phyloP scores from a whole-genome alignment of 2,888 invertebrate genomes.

The Mythimna albipuncta region DNA sequence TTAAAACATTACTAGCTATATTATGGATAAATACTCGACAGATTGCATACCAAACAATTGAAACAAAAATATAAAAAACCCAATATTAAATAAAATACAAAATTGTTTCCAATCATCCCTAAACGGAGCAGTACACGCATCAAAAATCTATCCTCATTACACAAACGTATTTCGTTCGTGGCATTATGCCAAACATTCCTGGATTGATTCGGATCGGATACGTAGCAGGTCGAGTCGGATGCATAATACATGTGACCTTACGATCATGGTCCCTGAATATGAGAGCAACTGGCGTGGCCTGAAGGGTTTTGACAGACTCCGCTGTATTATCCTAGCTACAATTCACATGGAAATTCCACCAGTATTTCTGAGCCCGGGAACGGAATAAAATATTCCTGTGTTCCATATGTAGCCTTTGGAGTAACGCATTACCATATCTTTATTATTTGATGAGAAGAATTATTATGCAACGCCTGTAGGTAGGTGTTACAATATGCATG shows the following conservation, averaged over 20 bases:
- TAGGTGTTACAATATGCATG: slow-evolving; percentile 45
- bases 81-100: slow-evolving; percentile 36
- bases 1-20: neutral
- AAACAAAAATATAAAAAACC: neutral
- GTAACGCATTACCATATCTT: slow-evolving; percentile 65
- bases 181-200: slow-evolving; percentile 77
- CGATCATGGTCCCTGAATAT: slow-evolving; percentile 74
- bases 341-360: slow-evolving; percentile 76
- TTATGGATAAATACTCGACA: no score
- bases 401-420: slow-evolving; percentile 50
- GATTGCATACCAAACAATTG: neutral
- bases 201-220: slow-evolving; percentile 84
- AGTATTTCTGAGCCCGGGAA: slow-evolving; percentile 60
- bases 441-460: slow-evolving; percentile 65
- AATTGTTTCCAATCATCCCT: slow-evolving; percentile 60
- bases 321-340: slow-evolving; percentile 72
- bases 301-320: slow-evolving; percentile 74
- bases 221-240: slow-evolving; percentile 76
- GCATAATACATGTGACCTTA: slow-evolving; percentile 85
- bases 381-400: slow-evolving; percentile 65
- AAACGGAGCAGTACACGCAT: slow-evolving; percentile 56
- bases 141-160: slow-evolving; percentile 72
- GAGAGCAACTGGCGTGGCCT: slow-evolving; percentile 68
- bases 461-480: slow-evolving; percentile 49
- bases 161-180: slow-evolving; percentile 76